Evolutionary conservation across 2,888 invertebrate genomes (phyloP).

Genomic region (Nectonema munidae): DNA sequence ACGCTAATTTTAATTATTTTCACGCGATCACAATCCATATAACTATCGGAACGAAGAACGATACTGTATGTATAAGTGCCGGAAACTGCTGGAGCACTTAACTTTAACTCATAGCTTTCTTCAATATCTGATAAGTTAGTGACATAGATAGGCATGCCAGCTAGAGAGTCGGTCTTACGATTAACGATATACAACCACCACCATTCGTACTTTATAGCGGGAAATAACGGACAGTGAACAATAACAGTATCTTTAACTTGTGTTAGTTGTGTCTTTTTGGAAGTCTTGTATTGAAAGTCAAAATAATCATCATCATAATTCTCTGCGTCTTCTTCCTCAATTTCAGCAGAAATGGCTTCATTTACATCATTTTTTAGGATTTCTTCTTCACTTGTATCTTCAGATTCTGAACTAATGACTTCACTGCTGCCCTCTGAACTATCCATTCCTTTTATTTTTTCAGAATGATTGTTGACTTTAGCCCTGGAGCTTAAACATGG

Average conservation of each 20-base stretch:
- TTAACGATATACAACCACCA: conserved; percentile 99
- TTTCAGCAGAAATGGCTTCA: conserved; percentile 19
- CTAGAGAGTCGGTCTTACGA: conserved; percentile 52
- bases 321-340: conserved; percentile 24
- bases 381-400: conserved; percentile 24
- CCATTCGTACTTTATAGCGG: conserved; percentile 76
- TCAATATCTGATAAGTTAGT: conserved; percentile 58
- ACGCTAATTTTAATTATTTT: conserved; percentile 67
- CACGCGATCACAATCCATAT: conserved; percentile 73
- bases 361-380: conserved; percentile 19
- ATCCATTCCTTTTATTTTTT: conserved; percentile 1
- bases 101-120: conserved; percentile 71
- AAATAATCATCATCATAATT: conserved; percentile 28
- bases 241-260: conserved; percentile 66
- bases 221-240: conserved; percentile 86
- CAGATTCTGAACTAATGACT: background rate
- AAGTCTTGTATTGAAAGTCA: conserved; percentile 18
- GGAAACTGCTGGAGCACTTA: conserved; percentile 73
- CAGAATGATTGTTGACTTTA: conserved; percentile 11
- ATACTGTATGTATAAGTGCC: conserved; percentile 44
- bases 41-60: conserved; percentile 72
- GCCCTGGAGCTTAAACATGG: background rate
- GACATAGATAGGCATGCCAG: conserved; percentile 66
- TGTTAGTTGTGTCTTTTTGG: conserved; percentile 31
- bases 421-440: conserved; percentile 6